Base-by-base conservation (phyloP, 1,140 invertebrate genomes). In the Tetramorium parvispinum region DNA sequence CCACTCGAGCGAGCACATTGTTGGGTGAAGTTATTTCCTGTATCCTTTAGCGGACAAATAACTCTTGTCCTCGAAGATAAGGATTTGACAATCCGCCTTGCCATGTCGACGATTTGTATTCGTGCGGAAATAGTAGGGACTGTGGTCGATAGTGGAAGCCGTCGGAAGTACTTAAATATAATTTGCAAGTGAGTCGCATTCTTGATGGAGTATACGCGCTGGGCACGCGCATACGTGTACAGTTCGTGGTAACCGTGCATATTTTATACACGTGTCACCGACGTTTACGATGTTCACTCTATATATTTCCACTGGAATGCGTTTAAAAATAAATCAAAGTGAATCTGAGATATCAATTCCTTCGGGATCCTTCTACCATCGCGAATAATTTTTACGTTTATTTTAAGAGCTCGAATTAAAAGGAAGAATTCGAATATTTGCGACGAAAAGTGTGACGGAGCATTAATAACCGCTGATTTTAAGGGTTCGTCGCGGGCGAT, bases 221-320 rank as follows among this genome's bases (percentile, higher is more conserved):
- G 18, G 18, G 21, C 21, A 37, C 79, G 51, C 53, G 53, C 53
- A 68, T 27, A 82, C 51, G 16, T 57, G 32, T 59, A 59, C n/a
- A 61, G 11, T 57, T 81, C 63, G 46, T 16, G 43, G n/a, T 53
- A 66, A 53, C 18, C 21, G 24, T 71, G 40, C 79, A 83, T 83
- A 57, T 75, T 73, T 83, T 59, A 83, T 75, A 49, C 18, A 46
- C 51, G 24, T 75, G 27, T 75, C 51, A 82, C 66, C 40, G 66
- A 8, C 21, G 53, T 70, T 82, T 83, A 49, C 53, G 79, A 83
- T 18, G 79, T 59, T 83, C 79, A 83, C 79, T 68, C 65, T 83
- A 46, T 75, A 75, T 73, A 75, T 73, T 49, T 59, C 32, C 79
- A 81, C 79, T 73, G n/a, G 13, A 27, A n/a, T 49, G 16, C 51